Evolutionary conservation across 2,888 invertebrate species (phyloP), one percentile per base, ranked within the genome.

Genomic region (Xiphydria camelus): DNA sequence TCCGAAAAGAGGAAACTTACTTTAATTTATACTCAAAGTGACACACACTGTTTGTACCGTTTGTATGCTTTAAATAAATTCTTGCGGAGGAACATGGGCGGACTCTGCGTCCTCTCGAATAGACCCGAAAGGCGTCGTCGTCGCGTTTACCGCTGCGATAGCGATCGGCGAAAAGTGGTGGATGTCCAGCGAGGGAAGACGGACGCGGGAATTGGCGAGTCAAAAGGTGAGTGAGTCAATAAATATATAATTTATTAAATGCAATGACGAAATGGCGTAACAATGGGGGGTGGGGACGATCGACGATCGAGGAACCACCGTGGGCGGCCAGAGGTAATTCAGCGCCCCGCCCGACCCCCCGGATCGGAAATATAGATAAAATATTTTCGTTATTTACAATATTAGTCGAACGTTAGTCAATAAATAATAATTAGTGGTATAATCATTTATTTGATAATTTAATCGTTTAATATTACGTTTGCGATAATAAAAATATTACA

Each of bases 231-330:
- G 45, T 62, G 55, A 61, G 59, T 74, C 73, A 73, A 75, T 75
- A 75, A 75, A 75, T 75, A 74, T 75, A 75, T 75, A 73, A 75
- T 75, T 75, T 75, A 75, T 75, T 75, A 75, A 74, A 75, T 75
- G 74, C 74, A 75, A 73, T 75, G 74, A 74, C 71, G 73, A 74
- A 75, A 73, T 74, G 73, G 71, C 73, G 74, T 75, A 75, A 75
- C 75, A 75, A 74, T 75, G 62, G 65, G 61, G 59, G 57, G 23
- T 20, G 21, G 40, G 41, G 43, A 26, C 25, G 20, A 47, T 41
- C 41, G 26, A 10, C 10, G 4, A 26, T 10, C 26, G 26, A 26
- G 26, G 14, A 26, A 26, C 14, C n/a, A n/a, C n/a, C n/a, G n/a
- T n/a, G 54, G 51, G 53, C 53, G 53, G 59, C 58, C 57, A 49